A percentile compares a stretch with the other conserved stretches of the same genome.
These are phyloP conservation scores for Limnothrissa miodon DNA, from an alignment of 2,113 vertebrate genomes.

Conservation along the genomic window DNA sequence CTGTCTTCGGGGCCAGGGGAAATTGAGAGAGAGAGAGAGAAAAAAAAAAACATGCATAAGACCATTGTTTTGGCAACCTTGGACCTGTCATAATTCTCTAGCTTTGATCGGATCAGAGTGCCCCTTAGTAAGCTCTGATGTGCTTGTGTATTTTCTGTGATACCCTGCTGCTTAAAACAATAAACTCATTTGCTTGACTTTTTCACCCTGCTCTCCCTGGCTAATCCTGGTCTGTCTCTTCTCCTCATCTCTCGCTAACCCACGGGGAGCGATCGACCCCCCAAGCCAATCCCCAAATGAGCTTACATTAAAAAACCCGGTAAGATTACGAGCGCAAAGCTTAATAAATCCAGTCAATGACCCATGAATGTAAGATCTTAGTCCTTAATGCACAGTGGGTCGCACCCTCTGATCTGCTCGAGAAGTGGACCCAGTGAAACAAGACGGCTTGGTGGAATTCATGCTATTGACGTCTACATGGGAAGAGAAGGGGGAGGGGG, in stretches of 20 bases:
- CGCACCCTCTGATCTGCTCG: background rate
- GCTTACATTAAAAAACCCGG: constrained; percentile 53
- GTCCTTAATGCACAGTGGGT: constrained; percentile 3
- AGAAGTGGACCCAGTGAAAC: constrained; percentile 29
- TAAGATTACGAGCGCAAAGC: constrained; percentile 32
- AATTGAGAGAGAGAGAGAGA: background rate
- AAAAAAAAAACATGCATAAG: constrained; percentile 44
- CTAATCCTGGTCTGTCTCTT: background rate
- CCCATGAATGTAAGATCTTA: constrained; percentile 46
- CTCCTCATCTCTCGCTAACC: constrained; percentile 32
- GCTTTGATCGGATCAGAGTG: constrained; percentile 60
- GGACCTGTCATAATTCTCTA: constrained; percentile 54
- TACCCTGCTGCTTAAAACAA: constrained; percentile 35
- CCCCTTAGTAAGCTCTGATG: constrained; percentile 36
- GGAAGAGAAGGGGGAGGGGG: background rate
- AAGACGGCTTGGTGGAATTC: background rate
- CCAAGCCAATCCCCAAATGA: constrained; percentile 47
- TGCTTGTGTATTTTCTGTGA: background rate
- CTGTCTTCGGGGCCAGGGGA: constrained; percentile 25
- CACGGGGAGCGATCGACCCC: constrained; percentile 29
- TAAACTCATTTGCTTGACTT: background rate
- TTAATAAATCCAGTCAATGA: constrained; percentile 61
- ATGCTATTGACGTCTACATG: background rate
- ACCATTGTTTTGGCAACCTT: constrained; percentile 58
- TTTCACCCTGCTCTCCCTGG: background rate